These are phyloP conservation scores for Anguilla japonica DNA, from an alignment of 2,113 vertebrate species.

Conservation along the genomic window DNA sequence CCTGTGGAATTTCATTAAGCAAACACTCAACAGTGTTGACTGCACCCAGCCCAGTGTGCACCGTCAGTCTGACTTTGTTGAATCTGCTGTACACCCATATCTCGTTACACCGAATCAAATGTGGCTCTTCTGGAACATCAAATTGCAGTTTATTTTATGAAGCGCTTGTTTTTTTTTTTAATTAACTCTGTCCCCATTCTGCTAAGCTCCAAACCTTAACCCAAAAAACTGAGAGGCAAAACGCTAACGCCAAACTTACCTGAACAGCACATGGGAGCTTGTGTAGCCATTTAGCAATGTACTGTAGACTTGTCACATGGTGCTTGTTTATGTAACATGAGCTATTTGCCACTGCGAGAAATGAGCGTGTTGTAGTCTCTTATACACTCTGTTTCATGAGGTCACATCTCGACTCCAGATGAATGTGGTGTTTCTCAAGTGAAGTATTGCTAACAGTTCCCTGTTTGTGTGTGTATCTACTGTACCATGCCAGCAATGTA, in stretches of 20 bases:
- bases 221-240: neutral
- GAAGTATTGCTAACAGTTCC: neutral
- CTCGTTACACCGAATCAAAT: neutral
- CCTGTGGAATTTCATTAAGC: conserved; percentile 31
- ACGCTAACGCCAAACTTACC: neutral
- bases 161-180: neutral
- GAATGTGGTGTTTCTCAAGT: neutral
- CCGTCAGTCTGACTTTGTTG: neutral
- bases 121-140: neutral
- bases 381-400: neutral
- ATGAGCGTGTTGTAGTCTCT: neutral
- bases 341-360: neutral
- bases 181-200: neutral
- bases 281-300: neutral
- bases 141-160: neutral
- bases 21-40: conserved; percentile 15
- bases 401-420: neutral
- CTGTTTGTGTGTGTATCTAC: neutral
- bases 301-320: neutral
- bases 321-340: neutral
- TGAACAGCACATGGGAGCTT: neutral
- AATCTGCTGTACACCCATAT: neutral
- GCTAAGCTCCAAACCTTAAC: neutral
- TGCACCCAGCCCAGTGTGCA: neutral
- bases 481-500: neutral